Evolutionary conservation across 1,140 invertebrate species (phyloP).

Genomic region (Mizuhopecten yessoensis): DNA sequence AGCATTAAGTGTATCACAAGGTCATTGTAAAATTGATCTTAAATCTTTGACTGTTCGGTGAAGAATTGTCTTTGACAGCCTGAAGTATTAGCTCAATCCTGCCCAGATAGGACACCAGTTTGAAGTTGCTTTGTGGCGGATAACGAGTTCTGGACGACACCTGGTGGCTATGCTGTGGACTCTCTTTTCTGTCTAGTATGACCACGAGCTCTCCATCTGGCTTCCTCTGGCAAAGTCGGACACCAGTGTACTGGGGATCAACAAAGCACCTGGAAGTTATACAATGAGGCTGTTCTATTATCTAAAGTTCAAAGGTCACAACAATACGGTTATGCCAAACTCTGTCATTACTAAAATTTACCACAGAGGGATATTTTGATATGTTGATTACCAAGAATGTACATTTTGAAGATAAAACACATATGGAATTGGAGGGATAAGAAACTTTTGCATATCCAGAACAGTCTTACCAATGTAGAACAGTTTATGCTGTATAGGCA

Average conservation of each 20-base stretch:
- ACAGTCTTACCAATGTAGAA: background rate
- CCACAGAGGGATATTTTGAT: too few relatives aligned
- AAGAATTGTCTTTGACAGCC: background rate
- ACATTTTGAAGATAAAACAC: too few relatives aligned
- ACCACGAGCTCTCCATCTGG: background rate
- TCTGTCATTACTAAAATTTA: too few relatives aligned
- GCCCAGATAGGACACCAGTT: background rate
- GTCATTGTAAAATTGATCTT: conserved; percentile 20
- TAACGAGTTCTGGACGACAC: background rate
- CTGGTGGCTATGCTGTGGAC: background rate
- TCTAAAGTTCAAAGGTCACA: too few relatives aligned
- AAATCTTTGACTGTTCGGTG: background rate
- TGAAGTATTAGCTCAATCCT: background rate
- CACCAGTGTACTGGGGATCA: conserved; percentile 9
- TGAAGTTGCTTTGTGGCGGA: conserved; percentile 17
- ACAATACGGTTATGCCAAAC: too few relatives aligned
- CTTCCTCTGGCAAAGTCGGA: background rate
- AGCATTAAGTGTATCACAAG: background rate
- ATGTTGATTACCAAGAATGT: too few relatives aligned
- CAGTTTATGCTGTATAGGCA: background rate
- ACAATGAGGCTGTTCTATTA: too few relatives aligned
- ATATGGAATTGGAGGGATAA: too few relatives aligned
- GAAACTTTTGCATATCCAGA: too few relatives aligned
- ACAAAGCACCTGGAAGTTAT: background rate
- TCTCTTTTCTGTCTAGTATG: background rate